These are phyloP conservation scores for Aleiodes alternator DNA, from an alignment of 2,888 invertebrate species.

Conservation along the genomic window DNA sequence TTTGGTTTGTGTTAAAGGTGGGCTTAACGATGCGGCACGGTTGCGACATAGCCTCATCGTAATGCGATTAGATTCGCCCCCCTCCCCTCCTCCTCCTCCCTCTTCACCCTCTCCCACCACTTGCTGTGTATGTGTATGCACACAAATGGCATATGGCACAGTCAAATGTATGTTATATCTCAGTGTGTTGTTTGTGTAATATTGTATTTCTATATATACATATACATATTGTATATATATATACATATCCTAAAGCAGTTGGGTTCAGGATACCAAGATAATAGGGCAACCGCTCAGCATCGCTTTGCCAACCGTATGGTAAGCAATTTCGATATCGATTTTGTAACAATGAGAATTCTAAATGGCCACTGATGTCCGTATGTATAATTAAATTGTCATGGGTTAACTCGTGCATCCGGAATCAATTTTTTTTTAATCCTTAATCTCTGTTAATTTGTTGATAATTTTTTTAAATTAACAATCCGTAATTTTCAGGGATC, in stretches of 20 bases:
- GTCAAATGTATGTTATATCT: conserved; percentile 21
- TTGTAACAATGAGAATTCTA: conserved; percentile 27
- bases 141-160: conserved; percentile 17
- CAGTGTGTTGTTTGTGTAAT: conserved; percentile 32
- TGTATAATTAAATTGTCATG: conserved; percentile 18
- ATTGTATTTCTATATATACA: conserved; percentile 4
- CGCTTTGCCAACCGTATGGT: conserved; percentile 27
- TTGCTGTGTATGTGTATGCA: too few relatives aligned
- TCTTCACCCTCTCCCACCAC: too few relatives aligned
- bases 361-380: conserved; percentile 8
- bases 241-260: conserved; percentile 23
- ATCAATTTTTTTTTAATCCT: too few relatives aligned
- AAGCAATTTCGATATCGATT: conserved; percentile 32
- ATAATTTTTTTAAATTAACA: too few relatives aligned
- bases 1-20: too few relatives aligned
- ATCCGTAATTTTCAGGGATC: too few relatives aligned
- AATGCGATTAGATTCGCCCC: too few relatives aligned
- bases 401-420: conserved; percentile 4
- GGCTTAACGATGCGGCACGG: too few relatives aligned
- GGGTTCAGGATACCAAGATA: conserved; percentile 31
- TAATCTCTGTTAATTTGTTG: too few relatives aligned
- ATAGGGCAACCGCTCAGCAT: conserved; percentile 27
- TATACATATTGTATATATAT: conserved; percentile 3
- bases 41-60: too few relatives aligned
- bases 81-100: too few relatives aligned